Base-by-base conservation (phyloP, 2,888 invertebrate genomes). In the Plebejus anna region DNA sequence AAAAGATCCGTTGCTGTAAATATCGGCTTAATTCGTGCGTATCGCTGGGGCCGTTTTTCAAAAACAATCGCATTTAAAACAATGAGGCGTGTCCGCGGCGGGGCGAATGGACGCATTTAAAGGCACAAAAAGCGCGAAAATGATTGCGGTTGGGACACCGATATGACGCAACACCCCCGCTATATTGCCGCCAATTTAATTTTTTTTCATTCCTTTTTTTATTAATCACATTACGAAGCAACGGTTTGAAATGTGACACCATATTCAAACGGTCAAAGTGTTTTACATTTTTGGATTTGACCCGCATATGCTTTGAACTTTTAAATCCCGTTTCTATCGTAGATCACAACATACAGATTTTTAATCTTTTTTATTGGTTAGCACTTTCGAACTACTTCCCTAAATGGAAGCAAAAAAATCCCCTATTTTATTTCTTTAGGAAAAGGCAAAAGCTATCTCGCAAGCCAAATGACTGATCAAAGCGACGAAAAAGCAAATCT, bases 31-130 rank as follows among this genome's bases (percentile, higher is more conserved):
- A 88, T 87, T 85, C 82, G 81, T 78, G 80, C 80, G 82, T 82
- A 82, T 83, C 81, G 83, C 78, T 82, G 82, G 78, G 82, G 83
- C 86, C 86, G 86, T 89, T 88, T 87, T 85, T 89, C 88, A 89
- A 88, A 89, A 90, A 89, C 88, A 89, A 90, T 89, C 86, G 84
- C 86, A 86, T 83, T 83, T 84, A 85, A 84, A 88, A 88, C 88
- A 89, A 89, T 87, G 88, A 86, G 83, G 83, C 85, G 81, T 83
- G 88, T 87, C 88, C 86, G 84, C 81, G 81, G 83, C 80, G 81
- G 77, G 79, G 84, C 82, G 81, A 84, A 84, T 83, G 84, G 83
- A 79, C 78, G 81, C 79, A 79, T 80, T 79, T 79, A 81, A 79
- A 79, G 61, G 78, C 75, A 72, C 78, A 79, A 79, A 79, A 79